Percentiles rank a stretch among this genome's conserved stretches.
These are phyloP conservation scores for Eupithecia exiguata DNA, from an alignment of 2,888 invertebrate species.

Conservation along the genomic window DNA sequence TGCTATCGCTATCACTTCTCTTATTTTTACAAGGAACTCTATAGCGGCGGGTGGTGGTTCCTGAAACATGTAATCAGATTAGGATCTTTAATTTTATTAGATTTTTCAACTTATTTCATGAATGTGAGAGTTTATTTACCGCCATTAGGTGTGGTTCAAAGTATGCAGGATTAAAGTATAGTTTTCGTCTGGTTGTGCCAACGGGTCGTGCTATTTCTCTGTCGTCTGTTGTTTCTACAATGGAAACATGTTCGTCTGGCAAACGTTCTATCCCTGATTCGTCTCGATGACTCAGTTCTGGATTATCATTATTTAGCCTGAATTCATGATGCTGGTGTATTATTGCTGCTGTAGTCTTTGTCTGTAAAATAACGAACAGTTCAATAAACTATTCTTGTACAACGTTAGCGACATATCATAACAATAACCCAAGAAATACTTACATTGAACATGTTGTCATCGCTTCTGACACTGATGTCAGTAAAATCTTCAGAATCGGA, in stretches of 20 bases:
- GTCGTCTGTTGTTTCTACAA: slow-evolving; percentile 91
- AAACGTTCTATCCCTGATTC: slow-evolving; percentile 87
- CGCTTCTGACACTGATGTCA: slow-evolving; percentile 69
- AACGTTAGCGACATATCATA: not conserved
- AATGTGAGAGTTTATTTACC: slow-evolving; percentile 80
- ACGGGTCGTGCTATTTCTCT: slow-evolving; percentile 87
- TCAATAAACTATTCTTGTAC: not conserved
- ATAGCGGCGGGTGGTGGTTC: slow-evolving; percentile 95
- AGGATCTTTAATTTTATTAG: not conserved
- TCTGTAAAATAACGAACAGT: slow-evolving; percentile 49
- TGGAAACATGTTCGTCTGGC: slow-evolving; percentile 93
- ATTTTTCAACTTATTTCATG: not conserved
- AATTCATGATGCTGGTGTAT: slow-evolving; percentile 85
- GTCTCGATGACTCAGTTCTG: slow-evolving; percentile 76
- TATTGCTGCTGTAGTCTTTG: slow-evolving; percentile 86
- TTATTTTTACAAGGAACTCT: slow-evolving; percentile 94
- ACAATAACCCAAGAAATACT: slow-evolving; percentile 19
- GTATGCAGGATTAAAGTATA: slow-evolving; percentile 96
- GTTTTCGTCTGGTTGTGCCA: slow-evolving; percentile 89
- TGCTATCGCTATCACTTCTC: slow-evolving; percentile 95
- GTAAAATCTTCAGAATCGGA: slow-evolving; percentile 86
- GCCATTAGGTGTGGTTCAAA: slow-evolving; percentile 93
- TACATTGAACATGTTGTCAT: slow-evolving; percentile 69
- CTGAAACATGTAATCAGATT: slow-evolving; percentile 74
- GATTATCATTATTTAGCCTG: slow-evolving; percentile 62